phyloP scores from a whole-genome alignment of 1,140 invertebrate genomes.

The Oppia nitens region DNA sequence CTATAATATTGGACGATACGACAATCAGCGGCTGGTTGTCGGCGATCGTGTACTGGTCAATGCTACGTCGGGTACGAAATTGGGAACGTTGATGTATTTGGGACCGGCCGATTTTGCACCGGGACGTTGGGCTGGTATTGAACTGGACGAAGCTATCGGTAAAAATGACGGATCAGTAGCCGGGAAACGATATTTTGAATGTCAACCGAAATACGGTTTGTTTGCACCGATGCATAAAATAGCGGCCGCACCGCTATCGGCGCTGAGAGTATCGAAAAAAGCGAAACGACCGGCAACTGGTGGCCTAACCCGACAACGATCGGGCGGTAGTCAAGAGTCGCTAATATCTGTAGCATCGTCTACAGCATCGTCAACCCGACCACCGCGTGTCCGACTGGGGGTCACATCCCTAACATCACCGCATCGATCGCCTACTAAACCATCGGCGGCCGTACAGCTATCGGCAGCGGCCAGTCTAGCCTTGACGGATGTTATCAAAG shows the following conservation, averaged over 20 bases:
- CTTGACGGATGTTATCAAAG: constrained; percentile 63
- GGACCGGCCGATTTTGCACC: constrained; percentile 72
- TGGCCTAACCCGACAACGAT: constrained; percentile 35
- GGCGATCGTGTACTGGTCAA: constrained; percentile 82
- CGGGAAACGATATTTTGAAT: constrained; percentile 78
- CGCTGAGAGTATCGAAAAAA: constrained; percentile 2
- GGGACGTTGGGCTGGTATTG: constrained; percentile 92
- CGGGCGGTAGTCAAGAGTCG: constrained; percentile 50
- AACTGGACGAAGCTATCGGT: constrained; percentile 76
- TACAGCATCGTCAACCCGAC: constrained; percentile 57
- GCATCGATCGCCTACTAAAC: constrained; percentile 7
- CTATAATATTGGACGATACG: neutral
- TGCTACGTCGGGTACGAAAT: constrained; percentile 67
- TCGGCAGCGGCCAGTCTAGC: constrained; percentile 13
- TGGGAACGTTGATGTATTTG: constrained; percentile 63
- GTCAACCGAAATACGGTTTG: constrained; percentile 68
- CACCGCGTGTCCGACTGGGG: constrained; percentile 48
- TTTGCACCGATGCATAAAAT: constrained; percentile 82
- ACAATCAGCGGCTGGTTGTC: too few relatives aligned
- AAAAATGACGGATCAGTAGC: constrained; percentile 91
- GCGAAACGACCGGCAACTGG: constrained; percentile 33
- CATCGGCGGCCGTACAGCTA: too few relatives aligned
- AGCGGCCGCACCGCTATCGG: constrained; percentile 26
- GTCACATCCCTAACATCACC: constrained; percentile 37
- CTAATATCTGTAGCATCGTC: constrained; percentile 61